A percentile compares a stretch with the other conserved stretches of the same genome.
Evolutionary conservation across 2,888 invertebrate genomes (phyloP).

Genomic region (Piscicola geometra): DNA sequence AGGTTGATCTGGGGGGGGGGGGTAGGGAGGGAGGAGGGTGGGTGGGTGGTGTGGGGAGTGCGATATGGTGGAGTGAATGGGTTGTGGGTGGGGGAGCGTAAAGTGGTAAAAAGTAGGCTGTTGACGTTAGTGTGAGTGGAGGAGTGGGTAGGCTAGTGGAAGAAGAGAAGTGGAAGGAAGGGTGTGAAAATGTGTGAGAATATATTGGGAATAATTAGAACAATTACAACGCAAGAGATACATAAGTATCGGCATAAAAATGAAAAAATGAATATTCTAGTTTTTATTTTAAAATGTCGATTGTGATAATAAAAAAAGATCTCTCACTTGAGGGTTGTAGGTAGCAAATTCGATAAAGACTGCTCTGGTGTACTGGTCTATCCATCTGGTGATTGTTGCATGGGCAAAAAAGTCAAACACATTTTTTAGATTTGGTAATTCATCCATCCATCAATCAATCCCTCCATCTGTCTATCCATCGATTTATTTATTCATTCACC

Average conservation of each 20-base stretch:
- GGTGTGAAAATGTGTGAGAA: too few species aligned
- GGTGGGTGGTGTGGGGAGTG: not conserved
- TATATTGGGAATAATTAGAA: not conserved
- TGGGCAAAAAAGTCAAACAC: too few species aligned
- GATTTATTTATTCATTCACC: too few species aligned
- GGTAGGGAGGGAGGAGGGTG: not conserved
- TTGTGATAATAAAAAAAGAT: not conserved
- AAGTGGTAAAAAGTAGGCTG: not conserved
- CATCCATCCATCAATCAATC: too few species aligned
- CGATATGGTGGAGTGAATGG: too few species aligned
- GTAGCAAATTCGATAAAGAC: conserved; percentile 60
- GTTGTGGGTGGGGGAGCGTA: not conserved
- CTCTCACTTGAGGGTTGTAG: conserved; percentile 54
- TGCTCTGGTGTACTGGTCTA: conserved; percentile 58
- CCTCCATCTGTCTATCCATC: too few species aligned
- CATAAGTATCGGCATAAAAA: not conserved
- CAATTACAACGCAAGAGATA: not conserved
- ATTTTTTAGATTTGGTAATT: too few species aligned
- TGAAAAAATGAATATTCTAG: too few species aligned
- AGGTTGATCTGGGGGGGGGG: conserved; percentile 49
- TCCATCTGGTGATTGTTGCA: conserved; percentile 51
- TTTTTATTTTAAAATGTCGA: not conserved
- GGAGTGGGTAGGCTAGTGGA: too few species aligned
- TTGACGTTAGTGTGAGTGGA: not conserved
- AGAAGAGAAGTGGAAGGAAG: too few species aligned